Conservation (phyloP, 2,797 vertebrate species). For the Phoxinus dragarum region DNA sequence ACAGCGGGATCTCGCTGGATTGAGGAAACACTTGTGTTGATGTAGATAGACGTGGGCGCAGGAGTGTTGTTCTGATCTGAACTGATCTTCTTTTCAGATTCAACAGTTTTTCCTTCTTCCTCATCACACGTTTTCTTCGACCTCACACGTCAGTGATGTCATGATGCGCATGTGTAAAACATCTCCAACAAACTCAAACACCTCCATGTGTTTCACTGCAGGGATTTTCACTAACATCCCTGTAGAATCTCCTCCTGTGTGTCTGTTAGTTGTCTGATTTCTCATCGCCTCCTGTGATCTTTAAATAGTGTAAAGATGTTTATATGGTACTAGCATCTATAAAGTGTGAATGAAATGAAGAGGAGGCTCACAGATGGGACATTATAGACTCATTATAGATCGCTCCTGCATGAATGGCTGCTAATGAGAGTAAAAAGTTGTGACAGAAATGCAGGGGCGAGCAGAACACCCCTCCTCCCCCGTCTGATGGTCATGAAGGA, state of each 20-base stretch:
- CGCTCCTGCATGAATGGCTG: background rate
- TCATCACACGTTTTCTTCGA: background rate
- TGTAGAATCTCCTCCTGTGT: background rate
- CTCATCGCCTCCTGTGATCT: background rate
- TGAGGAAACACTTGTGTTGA: background rate
- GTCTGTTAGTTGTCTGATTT: background rate
- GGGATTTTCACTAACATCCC: background rate
- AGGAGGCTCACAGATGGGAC: background rate
- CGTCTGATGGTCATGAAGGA: conserved; percentile 3
- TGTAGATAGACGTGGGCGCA: background rate
- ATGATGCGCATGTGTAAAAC: background rate
- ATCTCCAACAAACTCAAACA: background rate
- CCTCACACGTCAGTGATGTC: background rate
- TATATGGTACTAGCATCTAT: background rate
- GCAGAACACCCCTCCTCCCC: background rate
- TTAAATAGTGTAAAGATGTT: background rate
- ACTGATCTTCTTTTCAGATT: background rate
- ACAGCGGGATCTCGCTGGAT: background rate
- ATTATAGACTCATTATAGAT: conserved; percentile 6
- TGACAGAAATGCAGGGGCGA: conserved; percentile 4
- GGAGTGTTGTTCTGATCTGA: background rate
- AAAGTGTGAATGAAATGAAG: background rate
- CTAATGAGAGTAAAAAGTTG: conserved; percentile 20
- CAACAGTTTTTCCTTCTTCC: background rate
- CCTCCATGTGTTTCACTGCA: background rate